phyloP scores from a whole-genome alignment of 2,797 vertebrate genomes.

The Benthosema pterotum region DNA sequence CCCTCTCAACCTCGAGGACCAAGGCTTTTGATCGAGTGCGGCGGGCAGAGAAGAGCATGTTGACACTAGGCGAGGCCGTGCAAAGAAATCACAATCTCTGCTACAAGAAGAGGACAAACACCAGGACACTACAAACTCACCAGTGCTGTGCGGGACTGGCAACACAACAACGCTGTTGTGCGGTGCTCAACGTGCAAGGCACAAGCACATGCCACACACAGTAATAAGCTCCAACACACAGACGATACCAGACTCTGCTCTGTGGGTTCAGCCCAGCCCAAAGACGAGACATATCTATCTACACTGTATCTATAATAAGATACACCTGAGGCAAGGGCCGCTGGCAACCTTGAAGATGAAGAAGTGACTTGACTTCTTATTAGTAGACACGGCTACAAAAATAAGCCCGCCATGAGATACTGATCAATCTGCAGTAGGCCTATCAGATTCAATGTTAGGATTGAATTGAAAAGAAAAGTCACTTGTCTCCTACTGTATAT shows the following conservation, averaged over 20 bases:
- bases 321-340: conserved; percentile 41
- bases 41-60: conserved; percentile 48
- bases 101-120: conserved; percentile 12
- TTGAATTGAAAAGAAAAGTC: too few species aligned
- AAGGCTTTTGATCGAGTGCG: conserved; percentile 63
- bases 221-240: too few species aligned
- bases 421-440: too few species aligned
- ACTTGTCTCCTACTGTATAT: conserved; percentile 1
- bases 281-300: too few species aligned
- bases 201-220: too few species aligned
- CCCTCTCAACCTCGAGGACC: conserved; percentile 59
- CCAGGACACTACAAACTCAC: conserved; percentile 26
- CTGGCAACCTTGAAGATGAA: conserved; percentile 45
- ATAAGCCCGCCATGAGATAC: too few species aligned
- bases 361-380: conserved; percentile 38
- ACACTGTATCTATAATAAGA: too few species aligned
- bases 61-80: conserved; percentile 51
- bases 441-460: too few species aligned
- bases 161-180: background rate
- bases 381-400: conserved; percentile 24
- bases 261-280: too few species aligned
- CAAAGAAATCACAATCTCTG: conserved; percentile 59
- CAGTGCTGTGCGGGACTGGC: conserved; percentile 18
- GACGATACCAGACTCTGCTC: background rate
- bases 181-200: too few species aligned